These are phyloP conservation scores for Sebastes minor DNA, from an alignment of 2,797 vertebrate genomes.

Conservation along the genomic window DNA sequence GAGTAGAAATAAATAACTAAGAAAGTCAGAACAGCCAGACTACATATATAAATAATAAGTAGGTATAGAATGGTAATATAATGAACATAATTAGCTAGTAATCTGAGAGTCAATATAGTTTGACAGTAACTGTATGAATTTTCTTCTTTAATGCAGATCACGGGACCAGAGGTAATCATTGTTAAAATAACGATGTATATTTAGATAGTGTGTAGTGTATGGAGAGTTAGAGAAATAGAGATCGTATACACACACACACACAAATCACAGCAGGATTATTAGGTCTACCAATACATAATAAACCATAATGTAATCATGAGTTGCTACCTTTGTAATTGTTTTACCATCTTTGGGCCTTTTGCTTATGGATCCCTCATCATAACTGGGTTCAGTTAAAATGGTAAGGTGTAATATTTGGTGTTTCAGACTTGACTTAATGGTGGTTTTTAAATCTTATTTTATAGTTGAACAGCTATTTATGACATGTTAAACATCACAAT, in stretches of 20 bases:
- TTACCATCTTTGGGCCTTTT: neutral
- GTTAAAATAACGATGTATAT: neutral
- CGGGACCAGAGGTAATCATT: conserved; percentile 72
- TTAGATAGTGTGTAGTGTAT: neutral
- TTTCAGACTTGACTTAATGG: neutral
- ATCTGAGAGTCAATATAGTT: neutral
- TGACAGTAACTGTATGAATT: conserved; percentile 11
- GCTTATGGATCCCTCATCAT: neutral
- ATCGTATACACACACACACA: neutral
- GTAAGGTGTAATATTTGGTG: neutral
- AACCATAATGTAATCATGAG: neutral
- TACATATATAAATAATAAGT: neutral
- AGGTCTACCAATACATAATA: neutral
- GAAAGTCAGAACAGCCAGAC: neutral
- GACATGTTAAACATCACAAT: neutral
- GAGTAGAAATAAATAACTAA: neutral
- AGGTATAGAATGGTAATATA: neutral
- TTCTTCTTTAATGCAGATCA: conserved; percentile 67
- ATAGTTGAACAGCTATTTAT: neutral
- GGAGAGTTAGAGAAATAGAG: neutral
- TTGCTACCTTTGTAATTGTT: neutral
- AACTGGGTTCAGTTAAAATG: neutral
- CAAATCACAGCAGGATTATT: neutral
- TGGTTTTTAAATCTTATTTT: neutral
- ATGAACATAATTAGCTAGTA: neutral